Evolutionary conservation across 2,113 vertebrate genomes (phyloP).

Genomic region (Bos indicus): DNA sequence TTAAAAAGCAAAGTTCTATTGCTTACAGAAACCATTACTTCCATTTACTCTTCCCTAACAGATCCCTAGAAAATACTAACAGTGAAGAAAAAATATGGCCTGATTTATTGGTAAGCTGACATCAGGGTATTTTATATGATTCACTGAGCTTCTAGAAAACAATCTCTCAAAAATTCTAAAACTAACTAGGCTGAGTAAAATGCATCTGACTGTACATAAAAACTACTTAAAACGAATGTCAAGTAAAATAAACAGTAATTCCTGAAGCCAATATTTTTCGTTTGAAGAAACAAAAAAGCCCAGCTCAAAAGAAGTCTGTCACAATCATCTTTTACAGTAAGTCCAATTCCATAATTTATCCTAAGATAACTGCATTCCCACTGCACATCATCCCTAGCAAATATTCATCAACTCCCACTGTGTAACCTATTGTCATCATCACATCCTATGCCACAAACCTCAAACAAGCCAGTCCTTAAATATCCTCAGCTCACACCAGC

Average conservation of each 20-base stretch:
- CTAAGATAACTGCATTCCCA: neutral
- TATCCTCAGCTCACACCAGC: neutral
- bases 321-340: neutral
- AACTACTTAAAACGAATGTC: neutral
- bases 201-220: neutral
- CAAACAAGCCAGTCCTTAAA: neutral
- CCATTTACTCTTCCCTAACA: neutral
- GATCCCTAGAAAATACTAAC: neutral
- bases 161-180: neutral
- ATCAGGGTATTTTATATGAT: neutral
- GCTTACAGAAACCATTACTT: slow-evolving; percentile 6
- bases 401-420: neutral
- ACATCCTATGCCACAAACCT: neutral
- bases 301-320: neutral
- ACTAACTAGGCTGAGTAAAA: slow-evolving; percentile 5
- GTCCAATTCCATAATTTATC: neutral
- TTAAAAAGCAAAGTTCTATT: neutral
- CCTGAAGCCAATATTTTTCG: neutral
- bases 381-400: neutral
- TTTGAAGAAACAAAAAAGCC: neutral
- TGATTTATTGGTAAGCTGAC: neutral
- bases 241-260: neutral
- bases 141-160: neutral
- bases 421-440: neutral
- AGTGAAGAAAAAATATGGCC: neutral